Evolutionary conservation across 1,140 invertebrate genomes (phyloP).

Genomic region (Cardiocondyla obscurior): DNA sequence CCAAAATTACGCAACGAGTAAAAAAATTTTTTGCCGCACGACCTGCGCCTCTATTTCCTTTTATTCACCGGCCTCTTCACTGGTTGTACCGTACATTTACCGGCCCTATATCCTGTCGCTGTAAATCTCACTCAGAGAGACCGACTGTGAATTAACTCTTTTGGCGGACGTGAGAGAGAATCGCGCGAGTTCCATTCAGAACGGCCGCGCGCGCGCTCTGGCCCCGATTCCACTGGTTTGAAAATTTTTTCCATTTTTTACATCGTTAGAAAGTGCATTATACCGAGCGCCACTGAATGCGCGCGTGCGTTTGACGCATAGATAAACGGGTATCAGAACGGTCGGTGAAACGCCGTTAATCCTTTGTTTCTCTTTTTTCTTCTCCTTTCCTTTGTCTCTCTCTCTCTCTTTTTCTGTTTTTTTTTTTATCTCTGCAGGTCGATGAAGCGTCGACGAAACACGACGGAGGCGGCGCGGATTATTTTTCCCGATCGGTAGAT

Average conservation of each 20-base stretch:
- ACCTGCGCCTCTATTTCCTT: not conserved
- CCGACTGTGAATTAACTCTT: conserved; percentile 49
- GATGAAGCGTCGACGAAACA: conserved; percentile 49
- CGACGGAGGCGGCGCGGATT: conserved; percentile 48
- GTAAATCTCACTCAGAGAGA: conserved; percentile 44
- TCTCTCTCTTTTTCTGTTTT: not conserved
- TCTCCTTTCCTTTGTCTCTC: not conserved
- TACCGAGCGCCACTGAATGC: conserved; percentile 26
- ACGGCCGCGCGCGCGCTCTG: conserved; percentile 9
- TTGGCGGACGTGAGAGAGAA: conserved; percentile 17
- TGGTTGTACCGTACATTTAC: conserved; percentile 3
- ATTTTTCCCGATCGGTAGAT: conserved; percentile 34
- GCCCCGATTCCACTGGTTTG: conserved; percentile 7
- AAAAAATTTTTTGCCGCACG: not conserved
- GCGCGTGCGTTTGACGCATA: conserved; percentile 54
- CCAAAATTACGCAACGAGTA: not conserved
- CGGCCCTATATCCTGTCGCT: not conserved
- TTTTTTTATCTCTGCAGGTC: not conserved
- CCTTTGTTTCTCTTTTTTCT: conserved; percentile 37
- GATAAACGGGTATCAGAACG: conserved; percentile 50
- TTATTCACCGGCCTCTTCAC: not conserved
- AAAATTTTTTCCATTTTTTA: conserved; percentile 49
- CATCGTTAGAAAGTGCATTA: conserved; percentile 53
- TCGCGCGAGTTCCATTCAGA: conserved; percentile 28
- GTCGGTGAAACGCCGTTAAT: conserved; percentile 44